Evolutionary conservation across 2,113 vertebrate genomes (phyloP).

Genomic region (Centropus unirufus): DNA sequence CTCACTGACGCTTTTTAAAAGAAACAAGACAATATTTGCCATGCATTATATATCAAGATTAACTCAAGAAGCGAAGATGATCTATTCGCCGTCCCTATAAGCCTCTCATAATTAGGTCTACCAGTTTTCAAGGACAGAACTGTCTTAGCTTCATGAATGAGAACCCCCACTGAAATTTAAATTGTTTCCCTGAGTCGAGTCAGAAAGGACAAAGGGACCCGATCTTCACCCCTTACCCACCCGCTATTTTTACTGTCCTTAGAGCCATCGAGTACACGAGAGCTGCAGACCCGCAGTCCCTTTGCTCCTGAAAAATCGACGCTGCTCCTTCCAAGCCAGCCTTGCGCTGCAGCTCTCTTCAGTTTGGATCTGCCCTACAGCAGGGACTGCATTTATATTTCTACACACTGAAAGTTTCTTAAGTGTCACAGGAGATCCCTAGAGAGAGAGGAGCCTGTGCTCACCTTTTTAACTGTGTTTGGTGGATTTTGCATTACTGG

Average conservation of each 20-base stretch:
- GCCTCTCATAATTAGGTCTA: conserved; percentile 65
- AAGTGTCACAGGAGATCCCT: neutral
- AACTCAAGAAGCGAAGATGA: conserved; percentile 54
- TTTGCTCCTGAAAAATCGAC: neutral
- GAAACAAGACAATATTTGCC: conserved; percentile 69
- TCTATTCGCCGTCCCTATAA: conserved; percentile 60
- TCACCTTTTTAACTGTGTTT: neutral
- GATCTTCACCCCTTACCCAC: neutral
- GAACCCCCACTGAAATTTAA: conserved; percentile 11
- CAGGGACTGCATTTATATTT: neutral
- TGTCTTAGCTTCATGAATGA: neutral
- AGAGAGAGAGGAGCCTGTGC: neutral
- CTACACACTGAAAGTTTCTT: neutral
- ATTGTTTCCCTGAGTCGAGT: neutral
- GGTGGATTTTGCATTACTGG: neutral
- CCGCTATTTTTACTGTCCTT: neutral
- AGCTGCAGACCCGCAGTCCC: neutral
- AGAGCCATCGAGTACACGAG: neutral
- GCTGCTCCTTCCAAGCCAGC: neutral
- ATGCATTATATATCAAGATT: conserved; percentile 66
- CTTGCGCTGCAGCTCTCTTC: neutral
- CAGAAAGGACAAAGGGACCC: neutral
- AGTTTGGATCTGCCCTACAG: neutral
- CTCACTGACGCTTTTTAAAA: conserved; percentile 50
- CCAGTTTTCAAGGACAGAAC: conserved; percentile 50